Evolutionary conservation across 2,113 vertebrate species (phyloP), one percentile per base, ranked within the genome.

Genomic region (Atherinomorus stipes): DNA sequence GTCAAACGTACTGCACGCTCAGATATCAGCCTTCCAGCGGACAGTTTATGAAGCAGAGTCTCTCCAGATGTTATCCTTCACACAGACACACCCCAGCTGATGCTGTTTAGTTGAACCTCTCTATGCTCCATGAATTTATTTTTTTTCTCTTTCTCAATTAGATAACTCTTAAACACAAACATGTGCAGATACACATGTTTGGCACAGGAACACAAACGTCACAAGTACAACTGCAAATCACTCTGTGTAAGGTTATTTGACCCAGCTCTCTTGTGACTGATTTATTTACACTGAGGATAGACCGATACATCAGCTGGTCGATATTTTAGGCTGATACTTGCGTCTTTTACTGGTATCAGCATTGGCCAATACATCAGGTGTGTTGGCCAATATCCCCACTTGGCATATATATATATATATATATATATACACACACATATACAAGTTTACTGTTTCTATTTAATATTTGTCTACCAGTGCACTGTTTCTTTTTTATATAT

Each of bases 61-160:
- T 18, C 57, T 85, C 75, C 90, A 91, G 82, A 88, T 91, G 87
- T 82, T 12, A 60, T 83, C 62, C 68, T 72, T 89, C 76, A 79
- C 47, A 15, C 42, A 2, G 16, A 67, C 52, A 54, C 57, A 56
- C 66, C 15, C 59, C 44, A 64, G 57, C 64, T 37, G 78, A 58
- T 42, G 12, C 28, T 52, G 72, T 87, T 89, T 74, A 68, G 12
- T 78, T 81, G 71, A 71, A 85, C 50, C 65, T 59, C 9, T 51
- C 68, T 64, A 79, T 53, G 71, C 75, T 64, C 74, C 8, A 47
- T 12, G 49, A 64, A 8, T 59, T 57, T 38, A 37, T 80, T 37
- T 45, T 22, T 28, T 3, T 28, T 28, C 6, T 28, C 28, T 6
- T 28, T 6, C 28, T 28, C 28, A 57, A 63, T 85, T 75, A 31